Evolutionary conservation across 2,888 invertebrate genomes (phyloP).

Genomic region (Lithodes maja): DNA sequence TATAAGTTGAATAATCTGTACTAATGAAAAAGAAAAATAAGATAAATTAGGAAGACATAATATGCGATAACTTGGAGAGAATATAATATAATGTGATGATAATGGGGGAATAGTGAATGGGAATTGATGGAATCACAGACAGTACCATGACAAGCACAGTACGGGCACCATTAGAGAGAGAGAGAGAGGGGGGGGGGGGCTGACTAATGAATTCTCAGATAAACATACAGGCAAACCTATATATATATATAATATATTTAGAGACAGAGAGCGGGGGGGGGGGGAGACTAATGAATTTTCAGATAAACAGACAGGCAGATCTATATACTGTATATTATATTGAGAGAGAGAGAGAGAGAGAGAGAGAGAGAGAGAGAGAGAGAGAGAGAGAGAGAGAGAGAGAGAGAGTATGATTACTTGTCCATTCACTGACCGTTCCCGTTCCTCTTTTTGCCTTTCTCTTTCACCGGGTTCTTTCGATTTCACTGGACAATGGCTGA

Average conservation of each 20-base stretch:
- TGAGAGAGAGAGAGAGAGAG: not conserved
- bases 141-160: no score
- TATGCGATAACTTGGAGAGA: no score
- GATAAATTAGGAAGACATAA: no score
- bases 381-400: not conserved
- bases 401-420: slow-evolving; percentile 27
- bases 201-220: not conserved
- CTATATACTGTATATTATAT: no score
- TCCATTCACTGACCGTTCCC: slow-evolving; percentile 29
- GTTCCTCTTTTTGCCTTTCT: slow-evolving; percentile 12
- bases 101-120: no score
- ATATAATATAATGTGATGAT: no score
- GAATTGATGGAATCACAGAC: no score
- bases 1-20: no score
- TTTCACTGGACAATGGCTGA: slow-evolving; percentile 34
- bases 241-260: not conserved
- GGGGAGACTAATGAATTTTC: not conserved
- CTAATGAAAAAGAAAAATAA: no score
- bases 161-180: not conserved
- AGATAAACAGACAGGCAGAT: not conserved
- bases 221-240: no score
- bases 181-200: not conserved
- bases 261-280: not conserved
- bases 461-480: slow-evolving; percentile 24
- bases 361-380: not conserved